Base-by-base conservation (phyloP, 2,113 vertebrate species). In the Glaucidium brasilianum region DNA sequence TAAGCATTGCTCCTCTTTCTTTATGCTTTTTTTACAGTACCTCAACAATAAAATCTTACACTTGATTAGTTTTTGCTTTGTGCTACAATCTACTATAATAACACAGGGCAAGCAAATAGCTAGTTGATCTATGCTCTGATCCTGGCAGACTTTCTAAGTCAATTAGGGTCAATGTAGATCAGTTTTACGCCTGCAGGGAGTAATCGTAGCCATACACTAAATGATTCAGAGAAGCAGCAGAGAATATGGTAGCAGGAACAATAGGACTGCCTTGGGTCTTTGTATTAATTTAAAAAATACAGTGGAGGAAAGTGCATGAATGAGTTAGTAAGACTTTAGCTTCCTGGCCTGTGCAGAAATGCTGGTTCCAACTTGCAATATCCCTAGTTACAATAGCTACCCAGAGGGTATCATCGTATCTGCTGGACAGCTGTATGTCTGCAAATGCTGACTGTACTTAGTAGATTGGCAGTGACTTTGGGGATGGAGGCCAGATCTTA, bases 111-210 rank as follows among this genome's bases (percentile, higher is more conserved):
- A 94, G 82, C 35, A 94, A 89, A 91, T 45, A 94, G 56, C 25
- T 60, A 63, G 91, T 62, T 94, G 68, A 60, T 92, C 4, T 94
- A 32, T 49, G 15, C 22, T 73, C n/a, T 85, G 81, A 87, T 89
- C 60, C 76, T 92, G 76, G 49, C 35, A 94, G 76, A 81, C 41
- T 76, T 90, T 85, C 60, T 94, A 62, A 96, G 50, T 19, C 91
- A 91, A 53, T 92, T 92, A 95, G 6, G 77, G 83, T 92, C 88
- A 94, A 69, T 11, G 74, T 50, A 87, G 73, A 89, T 85, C 68
- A 79, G 73, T 63, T 93, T 86, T 94, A 52, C 0, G 0, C 83
- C 91, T 85, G 13, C 34, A 66, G 76, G 76, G 52, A 85, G 20
- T 22, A 75, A 73, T 9, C 5, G 1, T 64, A 94, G 26, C 34